A percentile compares a stretch with the other conserved stretches of the same genome.
phyloP scores from a whole-genome alignment of 2,797 vertebrate species.

The Aplochiton taeniatus region DNA sequence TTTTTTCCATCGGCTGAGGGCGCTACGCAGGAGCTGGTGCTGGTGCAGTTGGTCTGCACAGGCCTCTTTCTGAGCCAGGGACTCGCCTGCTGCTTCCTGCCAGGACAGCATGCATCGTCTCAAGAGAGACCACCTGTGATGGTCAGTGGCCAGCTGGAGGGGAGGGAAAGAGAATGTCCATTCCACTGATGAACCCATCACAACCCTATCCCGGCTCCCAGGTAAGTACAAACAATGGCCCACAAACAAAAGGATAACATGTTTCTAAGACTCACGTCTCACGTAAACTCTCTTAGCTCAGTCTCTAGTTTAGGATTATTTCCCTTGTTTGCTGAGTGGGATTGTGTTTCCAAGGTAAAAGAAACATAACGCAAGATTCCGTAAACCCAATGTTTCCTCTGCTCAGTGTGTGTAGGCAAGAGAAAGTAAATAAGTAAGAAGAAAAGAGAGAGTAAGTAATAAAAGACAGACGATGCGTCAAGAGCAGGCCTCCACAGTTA shows the following conservation, averaged over 20 bases:
- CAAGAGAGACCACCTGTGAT: conserved; percentile 74
- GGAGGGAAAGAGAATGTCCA: conserved; percentile 32
- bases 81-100: conserved; percentile 68
- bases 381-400: too few species aligned
- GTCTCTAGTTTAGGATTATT: too few species aligned
- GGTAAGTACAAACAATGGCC: conserved; percentile 35
- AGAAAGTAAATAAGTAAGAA: too few species aligned
- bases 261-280: too few species aligned
- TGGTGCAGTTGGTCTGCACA: conserved; percentile 74
- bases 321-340: too few species aligned
- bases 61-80: conserved; percentile 67
- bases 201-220: conserved; percentile 35
- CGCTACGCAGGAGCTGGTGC: conserved; percentile 71
- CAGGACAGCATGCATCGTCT: conserved; percentile 77
- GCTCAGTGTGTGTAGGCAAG: too few species aligned
- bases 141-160: conserved; percentile 81
- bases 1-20: conserved; percentile 80
- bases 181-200: conserved; percentile 28
- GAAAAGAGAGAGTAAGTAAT: too few species aligned
- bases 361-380: too few species aligned
- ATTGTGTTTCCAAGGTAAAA: too few species aligned
- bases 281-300: too few species aligned
- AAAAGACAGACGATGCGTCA: too few species aligned
- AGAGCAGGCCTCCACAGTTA: neutral
- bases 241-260: too few species aligned